phyloP scores from a whole-genome alignment of 2,113 vertebrate species.

The Anthoscopus minutus region DNA sequence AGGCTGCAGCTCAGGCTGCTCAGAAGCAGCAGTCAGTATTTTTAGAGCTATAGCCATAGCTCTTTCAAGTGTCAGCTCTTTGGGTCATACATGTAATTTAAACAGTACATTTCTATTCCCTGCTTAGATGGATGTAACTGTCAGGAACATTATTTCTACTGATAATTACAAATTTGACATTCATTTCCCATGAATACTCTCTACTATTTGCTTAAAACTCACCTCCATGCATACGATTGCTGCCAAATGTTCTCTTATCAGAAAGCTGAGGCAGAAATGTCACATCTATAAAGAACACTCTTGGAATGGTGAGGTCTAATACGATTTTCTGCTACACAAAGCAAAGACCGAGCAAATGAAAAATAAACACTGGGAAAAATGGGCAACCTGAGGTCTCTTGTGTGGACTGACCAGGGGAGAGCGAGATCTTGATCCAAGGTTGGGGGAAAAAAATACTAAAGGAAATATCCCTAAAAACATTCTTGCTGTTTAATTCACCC shows the following conservation, averaged over 20 bases:
- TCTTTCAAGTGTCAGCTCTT: conserved; percentile 31
- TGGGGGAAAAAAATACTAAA: neutral
- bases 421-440: neutral
- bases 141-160: conserved; percentile 47
- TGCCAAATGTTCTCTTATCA: neutral
- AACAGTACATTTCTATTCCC: conserved; percentile 43
- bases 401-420: neutral
- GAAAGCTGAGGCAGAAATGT: neutral
- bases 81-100: conserved; percentile 53
- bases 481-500: neutral
- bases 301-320: neutral
- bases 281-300: neutral
- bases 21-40: neutral
- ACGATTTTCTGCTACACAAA: neutral
- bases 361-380: neutral
- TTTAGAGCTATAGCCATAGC: conserved; percentile 29
- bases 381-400: neutral
- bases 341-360: neutral
- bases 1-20: neutral
- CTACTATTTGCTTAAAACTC: conserved; percentile 39
- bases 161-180: conserved; percentile 59
- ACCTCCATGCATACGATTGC: conserved; percentile 2
- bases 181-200: conserved; percentile 41
- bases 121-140: conserved; percentile 43
- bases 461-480: neutral